phyloP scores from a whole-genome alignment of 1,140 invertebrate species.

The Solen grandis region DNA sequence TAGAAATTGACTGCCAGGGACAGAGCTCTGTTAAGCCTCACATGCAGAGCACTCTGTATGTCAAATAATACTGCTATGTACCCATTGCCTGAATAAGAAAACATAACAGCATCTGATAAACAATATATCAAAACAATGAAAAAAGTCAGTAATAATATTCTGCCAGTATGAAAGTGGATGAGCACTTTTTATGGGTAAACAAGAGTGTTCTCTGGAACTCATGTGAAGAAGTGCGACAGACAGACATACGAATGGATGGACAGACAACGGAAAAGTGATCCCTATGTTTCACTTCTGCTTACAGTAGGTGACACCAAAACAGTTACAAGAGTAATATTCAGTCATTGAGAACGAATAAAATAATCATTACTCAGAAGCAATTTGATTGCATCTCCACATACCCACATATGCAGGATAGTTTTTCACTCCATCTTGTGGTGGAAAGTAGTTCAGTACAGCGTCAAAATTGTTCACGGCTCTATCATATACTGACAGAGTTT shows the following conservation, averaged over 20 bases:
- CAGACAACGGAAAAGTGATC: not conserved
- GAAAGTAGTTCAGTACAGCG: slow-evolving; percentile 86
- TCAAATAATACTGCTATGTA: slow-evolving; percentile 86
- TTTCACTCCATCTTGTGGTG: slow-evolving; percentile 81
- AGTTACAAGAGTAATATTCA: not conserved
- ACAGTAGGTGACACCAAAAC: not conserved
- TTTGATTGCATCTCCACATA: not conserved
- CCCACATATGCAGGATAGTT: slow-evolving; percentile 89
- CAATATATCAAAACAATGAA: not conserved
- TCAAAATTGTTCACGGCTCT: slow-evolving; percentile 84
- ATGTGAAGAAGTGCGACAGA: not conserved
- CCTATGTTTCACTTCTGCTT: not conserved
- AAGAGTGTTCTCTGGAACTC: not conserved
- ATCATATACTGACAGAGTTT: slow-evolving; percentile 22
- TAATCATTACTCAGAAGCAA: not conserved
- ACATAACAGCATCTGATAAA: not conserved
- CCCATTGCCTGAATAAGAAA: slow-evolving; percentile 84
- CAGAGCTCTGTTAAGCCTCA: slow-evolving; percentile 85
- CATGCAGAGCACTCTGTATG: slow-evolving; percentile 84
- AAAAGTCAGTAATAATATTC: not conserved
- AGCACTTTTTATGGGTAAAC: not conserved
- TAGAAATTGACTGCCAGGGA: slow-evolving; percentile 87
- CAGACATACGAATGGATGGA: not conserved
- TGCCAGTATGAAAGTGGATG: not conserved
- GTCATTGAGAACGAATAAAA: too few species aligned